Evolutionary conservation across 2,113 vertebrate genomes (phyloP).

Genomic region (Mionectes macconnelli): DNA sequence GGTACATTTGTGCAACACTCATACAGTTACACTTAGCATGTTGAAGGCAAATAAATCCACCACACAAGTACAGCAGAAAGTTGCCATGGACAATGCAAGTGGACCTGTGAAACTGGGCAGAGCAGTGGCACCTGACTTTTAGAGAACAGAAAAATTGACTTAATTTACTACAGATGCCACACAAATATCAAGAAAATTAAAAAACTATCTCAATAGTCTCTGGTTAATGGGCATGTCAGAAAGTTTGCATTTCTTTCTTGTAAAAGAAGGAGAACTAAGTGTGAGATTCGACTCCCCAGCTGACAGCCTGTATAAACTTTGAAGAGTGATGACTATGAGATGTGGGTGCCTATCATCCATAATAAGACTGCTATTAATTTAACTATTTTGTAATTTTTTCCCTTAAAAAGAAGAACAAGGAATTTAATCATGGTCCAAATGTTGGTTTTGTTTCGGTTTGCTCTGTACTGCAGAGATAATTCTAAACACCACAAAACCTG

Average conservation of each 20-base stretch:
- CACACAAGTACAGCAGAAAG: neutral
- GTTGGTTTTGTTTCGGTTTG: neutral
- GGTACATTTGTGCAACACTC: neutral
- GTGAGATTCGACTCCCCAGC: neutral
- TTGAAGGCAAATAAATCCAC: neutral
- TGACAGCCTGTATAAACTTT: neutral
- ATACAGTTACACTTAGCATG: neutral
- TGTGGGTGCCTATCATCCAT: neutral
- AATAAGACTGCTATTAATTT: neutral
- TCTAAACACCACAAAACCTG: neutral
- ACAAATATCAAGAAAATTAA: neutral
- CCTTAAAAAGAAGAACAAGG: neutral
- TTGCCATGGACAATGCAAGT: neutral
- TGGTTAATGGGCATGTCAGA: neutral
- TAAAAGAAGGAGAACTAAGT: neutral
- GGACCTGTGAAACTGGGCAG: neutral
- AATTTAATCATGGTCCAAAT: neutral
- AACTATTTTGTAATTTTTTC: neutral
- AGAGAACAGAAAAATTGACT: neutral
- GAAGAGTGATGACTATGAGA: neutral
- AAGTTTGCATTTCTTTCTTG: neutral
- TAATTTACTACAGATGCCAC: neutral
- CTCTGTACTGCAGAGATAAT: neutral
- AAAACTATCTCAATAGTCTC: neutral
- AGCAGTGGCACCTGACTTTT: neutral